A percentile compares a stretch with the other conserved stretches of the same genome.
Conservation (phyloP, 2,888 invertebrate species). For the Cyclophora albipunctata region DNA sequence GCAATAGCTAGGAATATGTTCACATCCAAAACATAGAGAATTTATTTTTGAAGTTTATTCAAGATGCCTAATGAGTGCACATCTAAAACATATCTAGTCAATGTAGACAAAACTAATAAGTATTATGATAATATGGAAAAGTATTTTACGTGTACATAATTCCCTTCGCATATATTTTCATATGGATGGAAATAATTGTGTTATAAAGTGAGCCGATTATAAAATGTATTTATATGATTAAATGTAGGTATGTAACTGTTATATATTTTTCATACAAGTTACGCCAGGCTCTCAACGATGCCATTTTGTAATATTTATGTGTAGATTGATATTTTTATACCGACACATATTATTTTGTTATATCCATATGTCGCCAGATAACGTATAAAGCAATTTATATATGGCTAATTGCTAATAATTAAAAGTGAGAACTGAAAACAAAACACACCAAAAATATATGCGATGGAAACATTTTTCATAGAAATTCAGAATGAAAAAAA, state of each 20-base stretch:
- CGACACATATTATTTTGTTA: not conserved
- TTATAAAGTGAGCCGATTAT: slow-evolving; percentile 16
- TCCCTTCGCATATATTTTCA: slow-evolving; percentile 69
- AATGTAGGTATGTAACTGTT: slow-evolving; percentile 27
- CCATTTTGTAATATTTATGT: slow-evolving; percentile 5
- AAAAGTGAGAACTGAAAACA: slow-evolving; percentile 1
- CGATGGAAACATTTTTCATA: slow-evolving; percentile 57
- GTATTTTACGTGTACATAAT: slow-evolving; percentile 50
- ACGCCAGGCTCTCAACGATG: slow-evolving; percentile 4
- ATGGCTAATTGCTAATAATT: not conserved
- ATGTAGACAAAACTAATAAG: slow-evolving; percentile 47
- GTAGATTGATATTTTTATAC: slow-evolving; percentile 1
- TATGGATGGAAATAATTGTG: slow-evolving; percentile 17
- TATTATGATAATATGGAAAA: slow-evolving; percentile 22
- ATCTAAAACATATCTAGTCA: slow-evolving; percentile 74
- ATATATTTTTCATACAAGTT: slow-evolving; percentile 12
- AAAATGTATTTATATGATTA: slow-evolving; percentile 27
- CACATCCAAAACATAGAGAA: slow-evolving; percentile 53
- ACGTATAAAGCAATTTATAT: not conserved
- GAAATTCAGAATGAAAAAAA: slow-evolving; percentile 55
- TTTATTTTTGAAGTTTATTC: slow-evolving; percentile 64
- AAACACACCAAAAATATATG: slow-evolving; percentile 42
- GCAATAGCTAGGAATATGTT: slow-evolving; percentile 69
- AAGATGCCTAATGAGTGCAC: slow-evolving; percentile 52
- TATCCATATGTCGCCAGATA: not conserved